Base-by-base conservation (phyloP, 2,113 vertebrate species). In the Ivindomyrus marchei region DNA sequence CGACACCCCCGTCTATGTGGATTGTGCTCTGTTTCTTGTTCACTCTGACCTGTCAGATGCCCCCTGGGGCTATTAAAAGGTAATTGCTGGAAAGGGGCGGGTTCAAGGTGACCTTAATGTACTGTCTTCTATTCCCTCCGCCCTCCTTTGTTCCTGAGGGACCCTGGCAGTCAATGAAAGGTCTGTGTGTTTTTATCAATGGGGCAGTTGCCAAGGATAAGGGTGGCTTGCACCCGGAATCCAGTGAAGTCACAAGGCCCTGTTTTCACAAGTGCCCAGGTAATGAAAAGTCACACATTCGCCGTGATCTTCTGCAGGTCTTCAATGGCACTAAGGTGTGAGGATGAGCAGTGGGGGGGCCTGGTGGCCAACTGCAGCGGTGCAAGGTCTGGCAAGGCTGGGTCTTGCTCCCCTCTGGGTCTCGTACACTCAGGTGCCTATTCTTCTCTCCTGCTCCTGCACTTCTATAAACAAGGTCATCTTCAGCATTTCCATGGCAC, bases 311-410 rank as follows among this genome's bases (percentile, higher is more conserved):
- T 70, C 62, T 70, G 62, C 92, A 83, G 93, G 93, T 92, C 91
- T 86, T 90, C 27, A 39, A 6, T 15, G 70, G 91, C 92, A 92
- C 91, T 94, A 93, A 90, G 93, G 91, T 88, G 87, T 74, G 7
- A 47, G 90, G 92, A 91, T 31, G 49, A 53, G 58, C 92, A 93
- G 93, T 92, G 92, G 93, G 91, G 91, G 89, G 31, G 42, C 89
- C 52, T 53, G 24, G 31, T 31, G 24, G n/a, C 80, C 80, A 42
- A 42, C 80, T 84, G 52, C 52, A 19, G 52, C 7, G 56, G 36
- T 27, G 13, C 66, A 27, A 31, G 27, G 66, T 62, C 56, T n/a
- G 56, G 56, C 56, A 24, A 74, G 66, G 66, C 66, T 36, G 66
- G 31, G 66, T 15, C 31, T 36, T 31, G 66, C 66, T n/a, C 24